Evolutionary conservation across 2,113 vertebrate species (phyloP).

Genomic region (Chamaetylas fuelleborni): DNA sequence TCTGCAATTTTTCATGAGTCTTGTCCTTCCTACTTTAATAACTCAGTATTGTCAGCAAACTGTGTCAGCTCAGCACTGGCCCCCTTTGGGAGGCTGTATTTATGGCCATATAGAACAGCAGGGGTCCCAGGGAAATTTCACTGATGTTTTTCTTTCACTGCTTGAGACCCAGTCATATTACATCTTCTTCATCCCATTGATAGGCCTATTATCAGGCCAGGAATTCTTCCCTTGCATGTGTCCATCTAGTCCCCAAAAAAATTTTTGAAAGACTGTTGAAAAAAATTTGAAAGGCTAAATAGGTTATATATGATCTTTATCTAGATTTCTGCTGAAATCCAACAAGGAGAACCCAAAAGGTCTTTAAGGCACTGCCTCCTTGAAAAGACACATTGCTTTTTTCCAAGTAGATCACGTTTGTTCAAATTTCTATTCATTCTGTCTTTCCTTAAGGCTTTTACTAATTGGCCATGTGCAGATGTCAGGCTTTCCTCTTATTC

Average conservation of each 20-base stretch:
- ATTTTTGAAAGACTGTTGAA: background rate
- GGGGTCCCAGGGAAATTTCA: background rate
- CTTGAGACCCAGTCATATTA: background rate
- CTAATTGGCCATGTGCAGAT: background rate
- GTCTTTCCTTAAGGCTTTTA: background rate
- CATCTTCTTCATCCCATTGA: background rate
- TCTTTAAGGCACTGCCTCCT: background rate
- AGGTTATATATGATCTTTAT: background rate
- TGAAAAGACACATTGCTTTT: background rate
- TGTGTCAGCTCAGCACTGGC: background rate
- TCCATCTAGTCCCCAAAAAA: background rate
- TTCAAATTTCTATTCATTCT: background rate
- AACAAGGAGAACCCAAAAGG: background rate
- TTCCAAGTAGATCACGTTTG: background rate
- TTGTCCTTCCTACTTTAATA: slow-evolving; percentile 51
- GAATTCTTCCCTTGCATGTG: background rate
- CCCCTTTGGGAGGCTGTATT: slow-evolving; percentile 1
- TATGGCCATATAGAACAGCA: slow-evolving; percentile 8
- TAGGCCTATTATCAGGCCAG: background rate
- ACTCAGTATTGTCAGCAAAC: background rate
- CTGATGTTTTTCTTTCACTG: background rate
- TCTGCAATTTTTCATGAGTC: slow-evolving; percentile 29
- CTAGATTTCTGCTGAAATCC: background rate
- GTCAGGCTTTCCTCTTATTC: background rate
- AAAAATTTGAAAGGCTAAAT: background rate